phyloP scores from a whole-genome alignment of 1,140 invertebrate species.

The Danaus plexippus region DNA sequence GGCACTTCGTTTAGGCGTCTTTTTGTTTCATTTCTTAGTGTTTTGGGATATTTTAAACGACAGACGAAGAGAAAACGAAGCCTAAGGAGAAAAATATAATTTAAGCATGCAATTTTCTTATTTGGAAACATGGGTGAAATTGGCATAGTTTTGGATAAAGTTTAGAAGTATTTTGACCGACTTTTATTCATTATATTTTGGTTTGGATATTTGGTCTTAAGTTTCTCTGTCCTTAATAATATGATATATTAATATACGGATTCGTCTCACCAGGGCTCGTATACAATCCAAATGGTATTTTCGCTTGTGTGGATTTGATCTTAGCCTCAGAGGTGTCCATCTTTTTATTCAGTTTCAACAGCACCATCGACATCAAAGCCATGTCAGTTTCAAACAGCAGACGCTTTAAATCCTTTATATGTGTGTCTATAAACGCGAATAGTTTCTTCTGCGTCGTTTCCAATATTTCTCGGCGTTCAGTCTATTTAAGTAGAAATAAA shows the following conservation, averaged over 20 bases:
- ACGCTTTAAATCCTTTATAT: conserved; percentile 60
- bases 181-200: too few relatives aligned
- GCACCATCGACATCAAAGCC: conserved; percentile 62
- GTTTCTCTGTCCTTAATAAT: neutral
- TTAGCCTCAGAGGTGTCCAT: conserved; percentile 62
- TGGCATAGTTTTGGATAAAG: too few relatives aligned
- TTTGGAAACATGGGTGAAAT: too few relatives aligned
- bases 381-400: conserved; percentile 54
- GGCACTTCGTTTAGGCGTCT: too few relatives aligned
- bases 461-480: conserved; percentile 48
- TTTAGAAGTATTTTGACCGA: too few relatives aligned
- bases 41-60: too few relatives aligned
- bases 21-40: too few relatives aligned
- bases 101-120: too few relatives aligned
- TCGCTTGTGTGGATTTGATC: conserved; percentile 56
- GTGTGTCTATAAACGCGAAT: conserved; percentile 45
- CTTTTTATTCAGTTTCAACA: conserved; percentile 58
- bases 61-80: too few relatives aligned
- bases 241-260: neutral
- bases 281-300: conserved; percentile 61
- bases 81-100: too few relatives aligned
- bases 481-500: conserved; percentile 20
- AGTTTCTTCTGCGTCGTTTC: conserved; percentile 40
- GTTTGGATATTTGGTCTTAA: too few relatives aligned
- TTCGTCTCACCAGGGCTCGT: conserved; percentile 48